Conservation (phyloP, 2,888 invertebrate genomes). For the Microctonus aethiopoides region DNA sequence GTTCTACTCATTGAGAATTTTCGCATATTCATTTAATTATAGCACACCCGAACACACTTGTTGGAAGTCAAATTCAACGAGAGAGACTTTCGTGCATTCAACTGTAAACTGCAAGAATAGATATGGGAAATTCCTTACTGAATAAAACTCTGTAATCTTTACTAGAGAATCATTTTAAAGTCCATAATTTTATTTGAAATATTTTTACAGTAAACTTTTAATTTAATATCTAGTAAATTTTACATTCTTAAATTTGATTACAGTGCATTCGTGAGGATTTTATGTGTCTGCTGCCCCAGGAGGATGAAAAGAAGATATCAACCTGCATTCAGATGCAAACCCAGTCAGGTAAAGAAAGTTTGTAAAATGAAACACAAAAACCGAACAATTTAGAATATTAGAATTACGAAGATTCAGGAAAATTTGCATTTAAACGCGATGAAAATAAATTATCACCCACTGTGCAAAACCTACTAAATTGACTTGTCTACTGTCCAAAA, state of each 20-base stretch:
- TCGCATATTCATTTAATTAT: background rate
- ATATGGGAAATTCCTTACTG: background rate
- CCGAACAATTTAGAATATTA: background rate
- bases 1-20: background rate
- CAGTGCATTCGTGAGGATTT: constrained; percentile 92
- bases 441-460: background rate
- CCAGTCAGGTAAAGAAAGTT: constrained; percentile 76
- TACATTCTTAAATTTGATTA: constrained; percentile 58
- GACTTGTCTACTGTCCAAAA: background rate
- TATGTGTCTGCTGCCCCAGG: constrained; percentile 90
- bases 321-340: constrained; percentile 86
- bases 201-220: background rate
- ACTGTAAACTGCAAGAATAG: background rate
- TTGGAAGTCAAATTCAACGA: background rate
- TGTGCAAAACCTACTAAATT: constrained; percentile 6
- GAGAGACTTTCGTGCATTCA: background rate
- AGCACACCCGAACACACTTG: background rate
- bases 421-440: background rate
- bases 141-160: constrained; percentile 10
- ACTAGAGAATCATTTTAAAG: background rate
- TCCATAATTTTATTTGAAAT: background rate
- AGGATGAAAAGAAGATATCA: constrained; percentile 84
- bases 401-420: background rate
- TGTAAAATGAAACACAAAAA: background rate
- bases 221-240: background rate